A percentile compares a stretch with the other conserved stretches of the same genome.
These are phyloP conservation scores for Agrypnus murinus DNA, from an alignment of 2,888 invertebrate genomes.

Conservation along the genomic window DNA sequence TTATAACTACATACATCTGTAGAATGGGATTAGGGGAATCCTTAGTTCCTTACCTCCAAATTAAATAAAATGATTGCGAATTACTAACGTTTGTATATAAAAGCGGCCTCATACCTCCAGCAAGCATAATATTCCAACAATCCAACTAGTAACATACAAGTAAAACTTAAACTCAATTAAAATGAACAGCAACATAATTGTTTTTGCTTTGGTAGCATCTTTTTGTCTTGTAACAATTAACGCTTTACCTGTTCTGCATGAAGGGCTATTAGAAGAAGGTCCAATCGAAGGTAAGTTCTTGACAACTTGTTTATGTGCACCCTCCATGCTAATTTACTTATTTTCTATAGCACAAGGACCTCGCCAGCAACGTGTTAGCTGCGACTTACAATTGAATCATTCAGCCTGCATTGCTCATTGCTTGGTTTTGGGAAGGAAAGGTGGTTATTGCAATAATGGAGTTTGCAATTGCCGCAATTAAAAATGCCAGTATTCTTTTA, in stretches of 20 bases:
- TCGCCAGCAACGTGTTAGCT: slow-evolving; percentile 68
- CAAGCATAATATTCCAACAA: too few relatives aligned
- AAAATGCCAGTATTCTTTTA: too few relatives aligned
- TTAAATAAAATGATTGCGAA: too few relatives aligned
- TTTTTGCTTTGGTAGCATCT: slow-evolving; percentile 2
- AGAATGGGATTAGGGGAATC: too few relatives aligned
- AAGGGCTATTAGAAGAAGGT: neutral
- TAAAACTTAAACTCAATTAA: too few relatives aligned
- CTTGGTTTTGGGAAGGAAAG: slow-evolving; percentile 59
- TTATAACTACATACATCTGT: too few relatives aligned
- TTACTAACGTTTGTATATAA: too few relatives aligned
- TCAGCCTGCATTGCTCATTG: slow-evolving; percentile 71
- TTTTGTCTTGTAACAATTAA: neutral
- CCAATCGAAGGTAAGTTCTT: neutral
- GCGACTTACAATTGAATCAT: slow-evolving; percentile 69
- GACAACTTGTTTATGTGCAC: neutral
- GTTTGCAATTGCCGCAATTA: slow-evolving; percentile 19
- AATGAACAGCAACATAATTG: slow-evolving; percentile 3
- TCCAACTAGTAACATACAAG: too few relatives aligned
- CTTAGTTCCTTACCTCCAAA: too few relatives aligned
- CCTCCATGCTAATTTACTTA: neutral
- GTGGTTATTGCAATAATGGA: slow-evolving; percentile 21
- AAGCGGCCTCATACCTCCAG: too few relatives aligned
- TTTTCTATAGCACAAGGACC: neutral
- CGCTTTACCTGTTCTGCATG: neutral